Percentiles rank a stretch among this genome's conserved stretches.
Conservation (phyloP, 1,140 invertebrate genomes). For the Sogatella furcifera region DNA sequence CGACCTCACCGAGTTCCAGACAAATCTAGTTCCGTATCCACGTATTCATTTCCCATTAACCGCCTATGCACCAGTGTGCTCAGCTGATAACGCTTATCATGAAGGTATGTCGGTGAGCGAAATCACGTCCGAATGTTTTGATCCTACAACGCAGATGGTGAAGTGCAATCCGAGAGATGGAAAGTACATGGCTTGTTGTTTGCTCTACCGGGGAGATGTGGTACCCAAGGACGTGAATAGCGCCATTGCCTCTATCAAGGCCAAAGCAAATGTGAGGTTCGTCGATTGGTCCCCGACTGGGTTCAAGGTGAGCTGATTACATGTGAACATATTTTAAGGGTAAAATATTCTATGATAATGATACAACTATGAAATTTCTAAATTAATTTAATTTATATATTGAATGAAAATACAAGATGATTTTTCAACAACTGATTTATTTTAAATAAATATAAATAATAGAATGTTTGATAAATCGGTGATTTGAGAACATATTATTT, state of each 20-base stretch:
- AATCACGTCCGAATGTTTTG: slow-evolving; percentile 38
- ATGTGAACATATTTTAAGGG: too few species aligned
- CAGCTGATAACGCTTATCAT: slow-evolving; percentile 71
- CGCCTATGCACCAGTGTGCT: slow-evolving; percentile 74
- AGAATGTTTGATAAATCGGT: too few species aligned
- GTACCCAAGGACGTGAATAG: slow-evolving; percentile 73
- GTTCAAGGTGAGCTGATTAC: slow-evolving; percentile 60
- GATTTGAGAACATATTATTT: too few species aligned
- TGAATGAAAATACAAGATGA: too few species aligned
- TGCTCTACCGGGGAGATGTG: slow-evolving; percentile 48
- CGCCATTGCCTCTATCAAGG: slow-evolving; percentile 76
- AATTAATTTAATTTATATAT: too few species aligned
- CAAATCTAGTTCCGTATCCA: slow-evolving; percentile 51
- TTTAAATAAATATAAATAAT: too few species aligned
- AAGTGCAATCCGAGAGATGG: slow-evolving; percentile 50
- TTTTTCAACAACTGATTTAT: too few species aligned
- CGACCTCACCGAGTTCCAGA: slow-evolving; percentile 55
- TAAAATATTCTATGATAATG: too few species aligned
- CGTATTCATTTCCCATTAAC: slow-evolving; percentile 51
- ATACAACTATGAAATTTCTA: too few species aligned
- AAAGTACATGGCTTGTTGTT: slow-evolving; percentile 53
- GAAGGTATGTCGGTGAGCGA: slow-evolving; percentile 39
- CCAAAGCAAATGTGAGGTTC: slow-evolving; percentile 74
- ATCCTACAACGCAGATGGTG: slow-evolving; percentile 42
- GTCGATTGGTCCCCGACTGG: slow-evolving; percentile 62